Percentiles rank a stretch among this genome's conserved stretches.
These are phyloP conservation scores for Endomychus coccineus DNA, from an alignment of 2,888 invertebrate species.

Conservation along the genomic window DNA sequence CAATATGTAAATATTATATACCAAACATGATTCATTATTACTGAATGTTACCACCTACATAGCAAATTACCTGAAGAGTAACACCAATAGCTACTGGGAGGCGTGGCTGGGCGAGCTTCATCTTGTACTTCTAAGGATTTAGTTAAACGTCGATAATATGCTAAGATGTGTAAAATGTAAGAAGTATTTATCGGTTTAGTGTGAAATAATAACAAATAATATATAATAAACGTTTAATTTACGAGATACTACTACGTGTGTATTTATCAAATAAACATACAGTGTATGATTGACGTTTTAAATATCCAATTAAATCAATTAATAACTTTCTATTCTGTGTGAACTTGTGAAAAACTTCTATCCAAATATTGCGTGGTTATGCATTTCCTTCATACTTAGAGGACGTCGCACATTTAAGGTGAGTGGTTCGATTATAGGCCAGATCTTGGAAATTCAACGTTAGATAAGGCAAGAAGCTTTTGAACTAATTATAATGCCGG, in stretches of 20 bases:
- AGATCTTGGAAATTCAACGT: not conserved
- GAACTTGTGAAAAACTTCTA: slow-evolving; percentile 18
- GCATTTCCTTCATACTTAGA: too few species aligned
- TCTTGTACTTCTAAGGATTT: slow-evolving; percentile 36
- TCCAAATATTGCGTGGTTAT: too few species aligned
- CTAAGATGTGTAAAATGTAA: slow-evolving; percentile 39
- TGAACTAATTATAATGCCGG: not conserved
- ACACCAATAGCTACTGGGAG: slow-evolving; percentile 10
- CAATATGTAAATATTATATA: too few species aligned
- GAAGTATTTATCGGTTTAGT: slow-evolving; percentile 44
- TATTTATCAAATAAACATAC: slow-evolving; percentile 39
- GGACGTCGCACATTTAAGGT: not conserved
- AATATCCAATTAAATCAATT: slow-evolving; percentile 19
- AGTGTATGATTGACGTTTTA: slow-evolving; percentile 35
- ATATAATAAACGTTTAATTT: slow-evolving; percentile 44
- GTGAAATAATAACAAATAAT: slow-evolving; percentile 45
- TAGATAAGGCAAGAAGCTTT: not conserved
- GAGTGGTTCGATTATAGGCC: too few species aligned
- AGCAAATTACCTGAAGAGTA: too few species aligned
- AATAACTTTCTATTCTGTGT: slow-evolving; percentile 17
- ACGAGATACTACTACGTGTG: slow-evolving; percentile 38
- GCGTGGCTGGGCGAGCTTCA: slow-evolving; percentile 19
- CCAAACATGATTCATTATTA: too few species aligned
- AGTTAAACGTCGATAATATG: slow-evolving; percentile 39
- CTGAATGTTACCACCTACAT: too few species aligned